A percentile compares a stretch with the other conserved stretches of the same genome.
Conservation (phyloP, 2,888 invertebrate genomes). For the Ophion costatus region DNA sequence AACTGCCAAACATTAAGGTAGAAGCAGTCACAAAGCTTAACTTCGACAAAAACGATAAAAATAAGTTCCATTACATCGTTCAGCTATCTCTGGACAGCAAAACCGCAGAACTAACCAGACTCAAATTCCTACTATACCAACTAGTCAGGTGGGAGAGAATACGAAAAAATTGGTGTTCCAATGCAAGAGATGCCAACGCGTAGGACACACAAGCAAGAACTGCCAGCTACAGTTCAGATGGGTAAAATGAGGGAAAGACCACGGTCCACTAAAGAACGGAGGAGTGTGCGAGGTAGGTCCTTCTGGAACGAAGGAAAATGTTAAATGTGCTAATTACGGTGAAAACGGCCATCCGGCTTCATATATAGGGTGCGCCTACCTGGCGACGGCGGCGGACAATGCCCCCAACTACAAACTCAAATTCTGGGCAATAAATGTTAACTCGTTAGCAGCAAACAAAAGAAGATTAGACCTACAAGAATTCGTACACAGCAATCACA, state of each 20-base stretch:
- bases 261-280: constrained; percentile 10
- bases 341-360: neutral
- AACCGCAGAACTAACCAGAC: neutral
- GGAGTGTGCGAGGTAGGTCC: neutral
- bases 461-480: neutral
- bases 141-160: constrained; percentile 45
- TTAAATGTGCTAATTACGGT: neutral
- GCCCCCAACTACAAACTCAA: neutral
- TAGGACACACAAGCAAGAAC: constrained; percentile 56
- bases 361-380: neutral
- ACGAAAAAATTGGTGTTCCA: constrained; percentile 15
- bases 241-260: constrained; percentile 47
- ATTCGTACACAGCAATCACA: constrained; percentile 14
- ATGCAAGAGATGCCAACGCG: constrained; percentile 52
- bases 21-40: neutral
- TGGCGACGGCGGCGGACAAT: neutral
- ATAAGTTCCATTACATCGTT: neutral
- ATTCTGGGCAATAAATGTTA: constrained; percentile 5
- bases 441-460: neutral
- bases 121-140: constrained; percentile 37
- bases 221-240: constrained; percentile 41
- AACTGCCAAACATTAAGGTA: neutral
- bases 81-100: neutral
- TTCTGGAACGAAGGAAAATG: neutral
- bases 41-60: neutral